Evolutionary conservation across 2,113 vertebrate genomes (phyloP).

Genomic region (Notarius lentiginosus): DNA sequence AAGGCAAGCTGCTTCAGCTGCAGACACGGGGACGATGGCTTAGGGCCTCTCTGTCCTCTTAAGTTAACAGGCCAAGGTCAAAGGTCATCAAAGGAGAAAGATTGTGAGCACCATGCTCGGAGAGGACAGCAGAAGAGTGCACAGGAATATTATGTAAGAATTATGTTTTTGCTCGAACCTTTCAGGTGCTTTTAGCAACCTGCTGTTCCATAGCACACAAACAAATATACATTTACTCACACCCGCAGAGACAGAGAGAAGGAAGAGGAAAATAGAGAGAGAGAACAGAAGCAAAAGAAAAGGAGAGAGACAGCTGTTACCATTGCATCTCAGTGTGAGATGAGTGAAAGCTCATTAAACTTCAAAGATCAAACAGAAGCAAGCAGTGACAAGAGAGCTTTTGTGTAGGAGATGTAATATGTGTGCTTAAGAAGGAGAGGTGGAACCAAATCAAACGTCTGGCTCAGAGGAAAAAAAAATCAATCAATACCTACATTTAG

Average conservation of each 20-base stretch:
- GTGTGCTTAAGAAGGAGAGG: conserved; percentile 27
- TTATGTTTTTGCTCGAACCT: neutral
- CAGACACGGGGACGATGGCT: conserved; percentile 53
- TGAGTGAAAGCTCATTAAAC: conserved; percentile 58
- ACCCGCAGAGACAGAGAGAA: conserved; percentile 30
- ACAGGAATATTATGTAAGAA: neutral
- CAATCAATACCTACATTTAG: neutral
- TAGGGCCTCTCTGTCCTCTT: conserved; percentile 57
- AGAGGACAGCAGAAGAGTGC: conserved; percentile 16
- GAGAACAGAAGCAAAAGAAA: neutral
- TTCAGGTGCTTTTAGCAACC: conserved; percentile 12
- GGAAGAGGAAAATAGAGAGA: conserved; percentile 11
- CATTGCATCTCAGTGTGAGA: conserved; percentile 54
- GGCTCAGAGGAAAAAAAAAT: neutral
- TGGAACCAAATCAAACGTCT: conserved; percentile 24
- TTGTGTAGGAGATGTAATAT: conserved; percentile 51
- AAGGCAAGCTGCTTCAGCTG: conserved; percentile 58
- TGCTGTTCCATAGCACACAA: conserved; percentile 34
- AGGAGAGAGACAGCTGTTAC: conserved; percentile 57
- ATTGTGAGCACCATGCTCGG: conserved; percentile 48
- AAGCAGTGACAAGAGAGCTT: conserved; percentile 45
- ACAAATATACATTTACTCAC: conserved; percentile 41
- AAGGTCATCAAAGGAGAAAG: conserved; percentile 56
- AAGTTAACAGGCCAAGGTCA: conserved; percentile 64
- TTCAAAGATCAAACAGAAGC: conserved; percentile 54